Percentiles rank a stretch among this genome's conserved stretches.
Conservation (phyloP, 2,113 vertebrate species). For the Terrapene triunguis region DNA sequence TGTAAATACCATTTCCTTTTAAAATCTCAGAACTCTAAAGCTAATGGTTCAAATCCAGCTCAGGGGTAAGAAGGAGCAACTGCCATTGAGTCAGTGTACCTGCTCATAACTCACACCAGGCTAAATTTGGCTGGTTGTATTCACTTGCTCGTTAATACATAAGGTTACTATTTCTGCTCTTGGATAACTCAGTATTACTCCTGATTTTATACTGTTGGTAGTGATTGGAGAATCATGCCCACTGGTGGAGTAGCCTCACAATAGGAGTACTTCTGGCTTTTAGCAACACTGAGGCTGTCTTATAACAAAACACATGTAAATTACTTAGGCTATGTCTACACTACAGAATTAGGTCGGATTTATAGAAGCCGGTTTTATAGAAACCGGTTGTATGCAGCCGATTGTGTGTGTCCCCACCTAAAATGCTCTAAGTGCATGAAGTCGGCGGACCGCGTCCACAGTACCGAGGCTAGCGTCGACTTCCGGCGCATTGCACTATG, state of each 20-base stretch:
- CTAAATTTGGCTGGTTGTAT: background rate
- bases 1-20: background rate
- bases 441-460: too few relatives aligned
- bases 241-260: background rate
- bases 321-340: too few relatives aligned
- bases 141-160: background rate
- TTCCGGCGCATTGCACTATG: too few relatives aligned
- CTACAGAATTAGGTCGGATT: too few relatives aligned
- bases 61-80: background rate
- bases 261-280: background rate
- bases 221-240: background rate
- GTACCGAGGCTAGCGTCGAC: too few relatives aligned
- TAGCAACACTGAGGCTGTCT: background rate
- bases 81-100: background rate
- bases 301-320: accelerated
- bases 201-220: background rate
- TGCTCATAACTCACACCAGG: background rate
- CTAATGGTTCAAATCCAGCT: background rate
- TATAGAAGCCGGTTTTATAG: too few relatives aligned
- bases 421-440: too few relatives aligned
- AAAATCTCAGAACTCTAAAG: background rate
- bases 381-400: too few relatives aligned
- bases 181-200: background rate
- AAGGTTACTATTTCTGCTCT: background rate
- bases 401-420: too few relatives aligned